Evolutionary conservation across 2,113 vertebrate species (phyloP).

Genomic region (Chloroceryle aenea): DNA sequence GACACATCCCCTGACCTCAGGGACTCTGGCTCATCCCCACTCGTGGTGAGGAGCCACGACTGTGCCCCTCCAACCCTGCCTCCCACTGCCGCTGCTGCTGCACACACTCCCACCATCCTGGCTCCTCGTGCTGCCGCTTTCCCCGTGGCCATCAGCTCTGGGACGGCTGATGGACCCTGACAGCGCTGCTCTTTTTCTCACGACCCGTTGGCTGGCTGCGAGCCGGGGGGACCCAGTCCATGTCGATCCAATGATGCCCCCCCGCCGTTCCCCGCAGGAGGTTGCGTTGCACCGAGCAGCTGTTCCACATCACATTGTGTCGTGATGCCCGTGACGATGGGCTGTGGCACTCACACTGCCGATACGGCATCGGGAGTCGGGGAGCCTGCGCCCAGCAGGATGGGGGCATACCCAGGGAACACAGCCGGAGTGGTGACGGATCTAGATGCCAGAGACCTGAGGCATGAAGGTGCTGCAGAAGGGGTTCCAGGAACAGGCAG

Average conservation of each 20-base stretch:
- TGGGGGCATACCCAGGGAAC: accelerated
- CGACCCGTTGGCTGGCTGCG: constrained; percentile 45
- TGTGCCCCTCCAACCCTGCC: accelerated
- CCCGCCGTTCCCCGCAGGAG: neutral
- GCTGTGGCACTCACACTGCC: neutral
- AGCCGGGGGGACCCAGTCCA: neutral
- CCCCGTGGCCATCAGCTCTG: constrained; percentile 26
- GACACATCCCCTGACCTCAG: accelerated
- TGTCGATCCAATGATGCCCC: neutral
- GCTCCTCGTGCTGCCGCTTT: neutral
- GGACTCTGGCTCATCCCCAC: neutral
- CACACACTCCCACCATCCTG: accelerated
- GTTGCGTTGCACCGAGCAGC: constrained; percentile 7
- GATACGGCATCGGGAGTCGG: accelerated
- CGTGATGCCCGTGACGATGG: neutral
- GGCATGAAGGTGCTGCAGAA: neutral
- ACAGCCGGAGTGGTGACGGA: accelerated
- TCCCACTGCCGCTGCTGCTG: accelerated
- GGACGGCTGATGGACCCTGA: constrained; percentile 79
- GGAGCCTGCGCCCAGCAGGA: neutral
- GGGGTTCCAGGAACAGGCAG: neutral
- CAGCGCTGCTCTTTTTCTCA: constrained; percentile 83
- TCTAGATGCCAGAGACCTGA: accelerated
- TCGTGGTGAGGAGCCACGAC: accelerated
- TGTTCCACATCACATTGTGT: constrained; percentile 44